Percentiles rank a stretch among this genome's conserved stretches.
Conservation (phyloP, 2,797 vertebrate genomes). For the Salmo trutta region DNA sequence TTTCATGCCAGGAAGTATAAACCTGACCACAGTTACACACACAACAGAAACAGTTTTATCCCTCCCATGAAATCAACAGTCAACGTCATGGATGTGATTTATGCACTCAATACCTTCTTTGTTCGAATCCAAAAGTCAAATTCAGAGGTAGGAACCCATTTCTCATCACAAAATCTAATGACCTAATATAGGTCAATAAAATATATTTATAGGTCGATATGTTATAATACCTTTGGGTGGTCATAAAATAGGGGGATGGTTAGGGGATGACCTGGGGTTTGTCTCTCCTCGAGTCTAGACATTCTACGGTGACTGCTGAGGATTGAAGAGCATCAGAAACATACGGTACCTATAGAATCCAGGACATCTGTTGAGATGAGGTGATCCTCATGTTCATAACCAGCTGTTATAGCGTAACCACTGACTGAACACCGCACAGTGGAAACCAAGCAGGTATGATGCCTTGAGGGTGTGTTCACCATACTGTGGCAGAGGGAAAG, state of each 20-base stretch:
- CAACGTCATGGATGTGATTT: not conserved
- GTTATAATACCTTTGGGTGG: not conserved
- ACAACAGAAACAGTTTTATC: not conserved
- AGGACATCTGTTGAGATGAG: not conserved
- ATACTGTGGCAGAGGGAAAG: not conserved
- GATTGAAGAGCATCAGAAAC: not conserved
- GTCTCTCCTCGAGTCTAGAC: not conserved
- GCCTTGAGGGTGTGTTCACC: not conserved
- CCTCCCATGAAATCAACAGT: not conserved
- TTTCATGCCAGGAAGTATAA: not conserved
- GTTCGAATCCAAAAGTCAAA: not conserved
- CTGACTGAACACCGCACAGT: not conserved
- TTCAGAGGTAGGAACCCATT: not conserved
- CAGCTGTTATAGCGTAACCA: not conserved
- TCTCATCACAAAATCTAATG: not conserved
- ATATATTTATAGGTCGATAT: not conserved
- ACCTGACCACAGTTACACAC: not conserved
- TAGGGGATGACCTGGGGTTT: not conserved
- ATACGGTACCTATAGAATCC: not conserved
- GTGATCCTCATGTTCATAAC: not conserved
- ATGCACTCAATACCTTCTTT: not conserved
- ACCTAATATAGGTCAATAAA: not conserved
- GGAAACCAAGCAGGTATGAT: not conserved
- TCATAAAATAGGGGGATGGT: not conserved
- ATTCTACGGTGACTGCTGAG: not conserved